A percentile compares a stretch with the other conserved stretches of the same genome.
phyloP scores from a whole-genome alignment of 2,888 invertebrate genomes.

The Lucinisca nassula region DNA sequence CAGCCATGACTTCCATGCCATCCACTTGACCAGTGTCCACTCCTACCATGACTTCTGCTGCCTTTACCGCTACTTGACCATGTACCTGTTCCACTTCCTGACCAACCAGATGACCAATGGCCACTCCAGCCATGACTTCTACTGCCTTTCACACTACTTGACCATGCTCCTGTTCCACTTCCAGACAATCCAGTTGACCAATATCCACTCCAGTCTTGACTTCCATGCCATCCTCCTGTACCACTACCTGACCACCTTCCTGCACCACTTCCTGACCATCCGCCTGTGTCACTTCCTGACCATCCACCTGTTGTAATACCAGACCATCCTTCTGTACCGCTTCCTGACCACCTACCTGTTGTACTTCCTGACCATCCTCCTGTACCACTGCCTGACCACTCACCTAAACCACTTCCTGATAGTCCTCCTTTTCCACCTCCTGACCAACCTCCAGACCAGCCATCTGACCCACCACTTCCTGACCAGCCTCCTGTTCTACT shows the following conservation, averaged over 20 bases:
- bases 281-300: neutral
- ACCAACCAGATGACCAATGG: neutral
- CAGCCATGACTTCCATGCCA: neutral
- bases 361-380: neutral
- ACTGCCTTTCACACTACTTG: too few relatives aligned
- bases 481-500: neutral
- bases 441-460: neutral
- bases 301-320: neutral
- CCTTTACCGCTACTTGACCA: neutral
- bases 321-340: neutral
- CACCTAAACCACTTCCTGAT: neutral
- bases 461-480: neutral
- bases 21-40: neutral
- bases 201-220: neutral
- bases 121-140: too few relatives aligned
- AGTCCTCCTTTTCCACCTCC: neutral
- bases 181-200: neutral
- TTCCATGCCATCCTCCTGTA: neutral
- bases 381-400: neutral
- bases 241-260: neutral
- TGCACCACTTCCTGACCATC: neutral
- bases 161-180: neutral
- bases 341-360: neutral
- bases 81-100: neutral
- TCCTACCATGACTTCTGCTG: too few relatives aligned